These are phyloP conservation scores for Temnothorax unifasciatus DNA, from an alignment of 2,888 invertebrate species.

Conservation along the genomic window DNA sequence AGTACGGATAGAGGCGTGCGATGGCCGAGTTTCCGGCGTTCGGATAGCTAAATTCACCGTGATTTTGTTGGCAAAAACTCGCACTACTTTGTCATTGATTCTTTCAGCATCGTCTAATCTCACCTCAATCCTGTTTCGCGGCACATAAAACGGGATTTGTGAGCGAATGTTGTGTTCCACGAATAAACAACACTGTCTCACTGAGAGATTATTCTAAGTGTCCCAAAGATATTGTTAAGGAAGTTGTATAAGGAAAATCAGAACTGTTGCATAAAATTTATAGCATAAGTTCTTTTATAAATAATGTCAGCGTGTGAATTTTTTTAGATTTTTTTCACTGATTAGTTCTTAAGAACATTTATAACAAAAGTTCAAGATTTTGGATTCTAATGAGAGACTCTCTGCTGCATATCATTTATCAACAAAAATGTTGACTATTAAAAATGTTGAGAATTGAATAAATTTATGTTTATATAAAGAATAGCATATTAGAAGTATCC, in stretches of 20 bases:
- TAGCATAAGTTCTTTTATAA: background rate
- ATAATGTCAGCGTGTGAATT: background rate
- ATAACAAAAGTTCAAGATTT: background rate
- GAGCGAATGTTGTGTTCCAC: background rate
- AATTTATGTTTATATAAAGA: too few relatives aligned
- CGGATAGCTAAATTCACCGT: constrained; percentile 3
- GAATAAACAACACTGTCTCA: background rate
- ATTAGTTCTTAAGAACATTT: background rate
- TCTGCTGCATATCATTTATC: too few relatives aligned
- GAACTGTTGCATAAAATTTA: background rate
- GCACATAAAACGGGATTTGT: background rate
- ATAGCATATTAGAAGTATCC: too few relatives aligned
- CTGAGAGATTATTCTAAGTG: background rate
- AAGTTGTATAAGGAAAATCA: background rate
- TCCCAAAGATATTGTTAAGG: constrained; percentile 5
- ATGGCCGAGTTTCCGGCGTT: constrained; percentile 17
- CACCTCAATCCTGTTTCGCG: background rate
- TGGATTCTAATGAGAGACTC: too few relatives aligned
- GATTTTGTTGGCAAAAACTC: constrained; percentile 19
- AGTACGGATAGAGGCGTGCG: background rate
- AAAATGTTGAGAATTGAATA: too few relatives aligned
- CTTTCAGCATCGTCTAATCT: background rate
- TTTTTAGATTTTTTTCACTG: background rate
- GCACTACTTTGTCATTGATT: constrained; percentile 19
- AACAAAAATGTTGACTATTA: too few relatives aligned